A percentile compares a stretch with the other conserved stretches of the same genome.
Evolutionary conservation across 1,140 invertebrate genomes (phyloP).

Genomic region (Heliconius nattereri): DNA sequence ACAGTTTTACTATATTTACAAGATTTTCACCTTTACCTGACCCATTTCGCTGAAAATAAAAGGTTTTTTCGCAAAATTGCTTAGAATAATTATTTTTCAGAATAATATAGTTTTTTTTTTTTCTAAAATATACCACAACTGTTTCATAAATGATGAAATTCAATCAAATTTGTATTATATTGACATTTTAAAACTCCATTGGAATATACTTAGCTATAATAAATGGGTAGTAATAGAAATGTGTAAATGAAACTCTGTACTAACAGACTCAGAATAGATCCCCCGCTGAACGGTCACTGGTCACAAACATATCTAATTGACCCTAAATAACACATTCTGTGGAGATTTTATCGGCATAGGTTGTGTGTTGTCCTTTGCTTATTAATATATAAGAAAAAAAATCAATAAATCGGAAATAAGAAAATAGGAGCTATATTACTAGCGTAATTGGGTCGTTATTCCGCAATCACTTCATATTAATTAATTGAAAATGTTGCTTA

Average conservation of each 20-base stretch:
- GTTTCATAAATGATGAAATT: no score
- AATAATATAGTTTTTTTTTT: no score
- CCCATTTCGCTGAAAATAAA: no score
- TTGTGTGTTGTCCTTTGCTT: slow-evolving; percentile 19
- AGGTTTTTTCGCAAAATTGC: no score
- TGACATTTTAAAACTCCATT: no score
- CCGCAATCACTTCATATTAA: not conserved
- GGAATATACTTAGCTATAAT: no score
- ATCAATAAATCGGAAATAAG: not conserved
- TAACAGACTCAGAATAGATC: not conserved
- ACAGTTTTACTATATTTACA: not conserved
- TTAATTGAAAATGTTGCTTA: not conserved
- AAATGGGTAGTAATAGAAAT: not conserved
- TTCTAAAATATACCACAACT: no score
- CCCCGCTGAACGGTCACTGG: slow-evolving; percentile 24
- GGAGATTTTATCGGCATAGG: slow-evolving; percentile 12
- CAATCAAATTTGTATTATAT: no score
- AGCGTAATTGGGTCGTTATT: not conserved
- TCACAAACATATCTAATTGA: slow-evolving; percentile 45
- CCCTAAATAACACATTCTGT: slow-evolving; percentile 42
- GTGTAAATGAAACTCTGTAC: not conserved
- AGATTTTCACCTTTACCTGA: no score
- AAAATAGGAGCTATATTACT: not conserved
- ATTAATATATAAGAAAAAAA: slow-evolving; percentile 1
- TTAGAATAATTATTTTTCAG: no score